phyloP scores from a whole-genome alignment of 2,888 invertebrate species.

The Octodonta nipae region DNA sequence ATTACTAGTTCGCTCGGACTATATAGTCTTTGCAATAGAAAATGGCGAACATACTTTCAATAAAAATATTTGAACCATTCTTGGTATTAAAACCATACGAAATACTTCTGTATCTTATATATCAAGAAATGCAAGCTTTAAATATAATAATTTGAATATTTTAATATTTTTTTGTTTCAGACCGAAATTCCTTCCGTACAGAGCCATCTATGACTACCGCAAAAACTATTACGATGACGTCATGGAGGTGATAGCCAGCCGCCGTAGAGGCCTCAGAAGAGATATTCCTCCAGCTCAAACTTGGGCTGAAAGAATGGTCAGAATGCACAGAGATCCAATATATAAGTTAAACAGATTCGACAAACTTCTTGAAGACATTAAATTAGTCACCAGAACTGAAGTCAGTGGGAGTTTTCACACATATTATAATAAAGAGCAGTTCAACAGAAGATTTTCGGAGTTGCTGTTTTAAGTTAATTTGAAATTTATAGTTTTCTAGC shows the following conservation, averaged over 20 bases:
- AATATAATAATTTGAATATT: too few species aligned
- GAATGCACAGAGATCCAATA: slow-evolving; percentile 42
- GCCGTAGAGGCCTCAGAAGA: slow-evolving; percentile 47
- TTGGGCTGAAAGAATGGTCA: slow-evolving; percentile 64
- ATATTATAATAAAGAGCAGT: slow-evolving; percentile 55
- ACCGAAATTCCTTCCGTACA: slow-evolving; percentile 63
- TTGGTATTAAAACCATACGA: too few species aligned
- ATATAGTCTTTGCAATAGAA: too few species aligned
- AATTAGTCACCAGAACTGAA: slow-evolving; percentile 46
- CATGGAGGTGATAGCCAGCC: slow-evolving; percentile 60
- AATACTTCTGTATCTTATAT: too few species aligned
- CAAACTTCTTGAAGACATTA: slow-evolving; percentile 20
- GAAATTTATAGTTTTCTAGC: too few species aligned
- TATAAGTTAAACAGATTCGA: slow-evolving; percentile 20
- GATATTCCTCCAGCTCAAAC: slow-evolving; percentile 63
- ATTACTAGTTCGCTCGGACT: too few species aligned
- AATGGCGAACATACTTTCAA: too few species aligned
- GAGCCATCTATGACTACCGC: slow-evolving; percentile 65
- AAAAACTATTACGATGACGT: slow-evolving; percentile 71
- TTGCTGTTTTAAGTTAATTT: slow-evolving; percentile 12
- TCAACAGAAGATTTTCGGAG: slow-evolving; percentile 49
- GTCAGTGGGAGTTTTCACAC: slow-evolving; percentile 50
- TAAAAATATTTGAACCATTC: too few species aligned
- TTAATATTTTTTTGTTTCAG: too few species aligned
- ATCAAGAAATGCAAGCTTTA: too few species aligned